Evolutionary conservation across 1,140 invertebrate species (phyloP).

Genomic region (Metaphire vulgaris): DNA sequence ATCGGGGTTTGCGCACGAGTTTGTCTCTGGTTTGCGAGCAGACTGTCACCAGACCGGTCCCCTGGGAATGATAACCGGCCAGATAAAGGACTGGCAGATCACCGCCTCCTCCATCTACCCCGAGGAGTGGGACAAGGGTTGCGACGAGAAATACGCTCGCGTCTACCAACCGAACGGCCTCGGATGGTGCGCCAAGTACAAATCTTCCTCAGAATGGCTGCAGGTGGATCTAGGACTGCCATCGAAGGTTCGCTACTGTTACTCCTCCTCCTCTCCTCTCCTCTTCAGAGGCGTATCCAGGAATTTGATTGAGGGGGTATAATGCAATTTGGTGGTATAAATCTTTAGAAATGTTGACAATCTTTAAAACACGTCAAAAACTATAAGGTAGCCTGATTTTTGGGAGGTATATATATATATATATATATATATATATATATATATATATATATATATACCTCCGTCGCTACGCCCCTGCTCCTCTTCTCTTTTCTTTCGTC

Average conservation of each 20-base stretch:
- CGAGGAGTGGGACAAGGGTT: conserved; percentile 53
- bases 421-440: neutral
- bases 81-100: conserved; percentile 59
- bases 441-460: neutral
- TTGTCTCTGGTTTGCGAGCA: conserved; percentile 27
- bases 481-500: neutral
- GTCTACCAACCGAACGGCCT: conserved; percentile 55
- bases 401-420: no score
- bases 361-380: no score
- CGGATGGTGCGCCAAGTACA: conserved; percentile 58
- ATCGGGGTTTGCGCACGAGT: no score
- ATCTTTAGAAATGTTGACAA: no score
- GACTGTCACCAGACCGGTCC: conserved; percentile 50
- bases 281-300: neutral
- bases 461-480: neutral
- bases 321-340: no score
- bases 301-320: no score
- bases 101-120: conserved; percentile 56
- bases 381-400: no score
- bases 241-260: conserved; percentile 50
- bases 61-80: conserved; percentile 57
- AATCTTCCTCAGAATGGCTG: conserved; percentile 57
- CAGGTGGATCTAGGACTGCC: conserved; percentile 55
- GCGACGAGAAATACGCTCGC: conserved; percentile 56
- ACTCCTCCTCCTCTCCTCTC: neutral